Percentiles rank a stretch among this genome's conserved stretches.
These are phyloP conservation scores for Phengaris arion DNA, from an alignment of 2,888 invertebrate genomes.

Conservation along the genomic window DNA sequence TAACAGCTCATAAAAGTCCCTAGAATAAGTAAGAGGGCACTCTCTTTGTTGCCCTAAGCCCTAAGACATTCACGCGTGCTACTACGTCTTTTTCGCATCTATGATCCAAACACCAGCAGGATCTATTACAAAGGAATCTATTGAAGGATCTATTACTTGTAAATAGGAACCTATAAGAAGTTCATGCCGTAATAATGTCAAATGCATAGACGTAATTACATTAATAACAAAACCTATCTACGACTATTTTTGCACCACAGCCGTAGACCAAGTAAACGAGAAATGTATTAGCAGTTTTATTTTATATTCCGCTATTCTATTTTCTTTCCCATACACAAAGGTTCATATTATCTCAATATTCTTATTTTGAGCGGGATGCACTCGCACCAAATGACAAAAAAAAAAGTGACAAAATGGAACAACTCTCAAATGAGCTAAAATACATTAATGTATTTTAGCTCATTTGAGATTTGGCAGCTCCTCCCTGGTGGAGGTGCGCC, in stretches of 20 bases:
- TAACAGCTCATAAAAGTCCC: constrained; percentile 1
- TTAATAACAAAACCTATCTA: too few species aligned
- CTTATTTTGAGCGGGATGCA: constrained; percentile 31
- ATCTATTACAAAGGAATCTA: neutral
- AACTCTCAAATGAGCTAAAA: too few species aligned
- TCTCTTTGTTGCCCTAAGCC: neutral
- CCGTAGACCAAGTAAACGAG: constrained; percentile 9
- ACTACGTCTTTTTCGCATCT: neutral
- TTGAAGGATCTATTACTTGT: too few species aligned
- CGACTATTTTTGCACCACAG: neutral
- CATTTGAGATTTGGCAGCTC: too few species aligned
- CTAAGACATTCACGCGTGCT: neutral
- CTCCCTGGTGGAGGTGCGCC: too few species aligned
- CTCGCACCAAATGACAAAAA: constrained; percentile 32
- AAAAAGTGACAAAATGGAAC: constrained; percentile 30
- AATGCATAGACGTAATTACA: neutral
- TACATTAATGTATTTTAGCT: too few species aligned
- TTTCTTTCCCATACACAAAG: constrained; percentile 29
- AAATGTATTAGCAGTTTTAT: neutral
- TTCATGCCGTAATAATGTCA: neutral
- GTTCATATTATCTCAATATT: constrained; percentile 32
- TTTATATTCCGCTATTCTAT: constrained; percentile 13
- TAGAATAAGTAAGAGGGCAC: constrained; percentile 1
- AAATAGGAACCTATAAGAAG: too few species aligned
- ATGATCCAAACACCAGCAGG: neutral